Evolutionary conservation across 2,888 invertebrate genomes (phyloP).

Genomic region (Melolontha melolontha): DNA sequence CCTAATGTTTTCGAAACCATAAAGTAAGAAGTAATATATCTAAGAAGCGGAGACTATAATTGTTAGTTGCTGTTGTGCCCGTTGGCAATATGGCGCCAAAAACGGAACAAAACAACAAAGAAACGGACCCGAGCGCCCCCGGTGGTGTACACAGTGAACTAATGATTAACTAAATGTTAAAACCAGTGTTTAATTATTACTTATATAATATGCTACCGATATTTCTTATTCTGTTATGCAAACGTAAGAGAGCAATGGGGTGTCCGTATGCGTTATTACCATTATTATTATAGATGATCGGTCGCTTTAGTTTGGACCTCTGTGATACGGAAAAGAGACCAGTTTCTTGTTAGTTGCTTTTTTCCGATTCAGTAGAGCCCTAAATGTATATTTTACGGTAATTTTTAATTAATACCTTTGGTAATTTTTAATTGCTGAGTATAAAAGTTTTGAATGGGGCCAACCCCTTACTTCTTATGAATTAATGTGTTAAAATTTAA

Average conservation of each 20-base stretch:
- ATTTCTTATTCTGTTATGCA: no score
- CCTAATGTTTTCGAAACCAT: constrained; percentile 45
- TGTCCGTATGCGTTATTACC: no score
- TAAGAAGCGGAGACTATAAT: constrained; percentile 60
- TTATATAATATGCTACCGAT: constrained; percentile 39
- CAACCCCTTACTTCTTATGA: constrained; percentile 49
- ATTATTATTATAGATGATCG: no score
- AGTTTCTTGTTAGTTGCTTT: background rate
- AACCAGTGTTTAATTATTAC: constrained; percentile 59
- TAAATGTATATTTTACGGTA: constrained; percentile 57
- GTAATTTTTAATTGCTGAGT: constrained; percentile 56
- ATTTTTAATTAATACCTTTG: constrained; percentile 62
- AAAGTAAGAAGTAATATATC: constrained; percentile 60
- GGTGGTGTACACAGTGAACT: constrained; percentile 61
- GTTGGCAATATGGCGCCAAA: constrained; percentile 64
- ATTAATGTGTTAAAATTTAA: constrained; percentile 51
- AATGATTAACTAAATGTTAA: constrained; percentile 62
- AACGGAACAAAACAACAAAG: constrained; percentile 58
- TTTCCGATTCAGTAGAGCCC: constrained; percentile 12
- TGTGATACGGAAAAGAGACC: background rate
- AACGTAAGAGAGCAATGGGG: no score
- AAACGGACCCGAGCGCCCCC: constrained; percentile 53
- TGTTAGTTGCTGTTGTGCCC: constrained; percentile 61
- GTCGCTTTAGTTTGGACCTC: no score
- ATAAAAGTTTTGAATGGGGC: constrained; percentile 52